Percentiles rank a stretch among this genome's conserved stretches.
Evolutionary conservation across 2,797 vertebrate genomes (phyloP).

Genomic region (Syngnathus acus): DNA sequence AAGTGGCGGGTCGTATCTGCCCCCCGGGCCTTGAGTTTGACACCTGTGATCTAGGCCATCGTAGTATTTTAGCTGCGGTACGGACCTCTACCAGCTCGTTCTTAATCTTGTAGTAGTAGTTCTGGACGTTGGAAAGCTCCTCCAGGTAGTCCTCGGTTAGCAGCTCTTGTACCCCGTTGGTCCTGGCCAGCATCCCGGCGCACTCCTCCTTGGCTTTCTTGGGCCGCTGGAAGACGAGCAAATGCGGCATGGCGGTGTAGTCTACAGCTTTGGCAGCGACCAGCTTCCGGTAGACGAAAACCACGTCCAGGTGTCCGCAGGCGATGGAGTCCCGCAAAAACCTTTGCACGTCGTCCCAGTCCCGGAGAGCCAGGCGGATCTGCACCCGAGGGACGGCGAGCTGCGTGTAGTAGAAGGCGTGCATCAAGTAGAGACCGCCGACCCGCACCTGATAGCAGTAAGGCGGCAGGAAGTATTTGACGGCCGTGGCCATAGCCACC

Average conservation of each 20-base stretch:
- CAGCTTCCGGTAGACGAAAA: constrained; percentile 48
- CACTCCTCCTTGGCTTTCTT: constrained; percentile 16
- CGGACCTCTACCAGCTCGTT: constrained; percentile 12
- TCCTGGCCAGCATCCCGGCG: constrained; percentile 30
- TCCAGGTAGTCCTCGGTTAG: constrained; percentile 29
- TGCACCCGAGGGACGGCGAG: constrained; percentile 12
- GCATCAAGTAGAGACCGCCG: constrained; percentile 58
- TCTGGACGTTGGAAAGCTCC: constrained; percentile 47
- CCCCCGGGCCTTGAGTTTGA: no score
- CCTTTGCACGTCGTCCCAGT: constrained; percentile 34
- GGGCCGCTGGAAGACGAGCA: constrained; percentile 46
- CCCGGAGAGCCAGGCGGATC: constrained; percentile 47
- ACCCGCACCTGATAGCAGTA: constrained; percentile 57
- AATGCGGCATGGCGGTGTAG: constrained; percentile 50
- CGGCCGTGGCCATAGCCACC: constrained; percentile 40
- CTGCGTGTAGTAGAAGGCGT: constrained; percentile 48
- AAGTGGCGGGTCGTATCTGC: no score
- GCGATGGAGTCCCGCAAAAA: constrained; percentile 39
- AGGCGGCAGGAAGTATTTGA: constrained; percentile 56
- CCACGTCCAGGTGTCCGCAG: constrained; percentile 37
- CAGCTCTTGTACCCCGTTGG: constrained; percentile 23
- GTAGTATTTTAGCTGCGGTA: background rate
- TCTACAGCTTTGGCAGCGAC: constrained; percentile 30
- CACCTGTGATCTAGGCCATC: no score
- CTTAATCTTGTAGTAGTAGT: constrained; percentile 45